phyloP scores from a whole-genome alignment of 2,797 vertebrate genomes.

The Gymnocypris eckloni region DNA sequence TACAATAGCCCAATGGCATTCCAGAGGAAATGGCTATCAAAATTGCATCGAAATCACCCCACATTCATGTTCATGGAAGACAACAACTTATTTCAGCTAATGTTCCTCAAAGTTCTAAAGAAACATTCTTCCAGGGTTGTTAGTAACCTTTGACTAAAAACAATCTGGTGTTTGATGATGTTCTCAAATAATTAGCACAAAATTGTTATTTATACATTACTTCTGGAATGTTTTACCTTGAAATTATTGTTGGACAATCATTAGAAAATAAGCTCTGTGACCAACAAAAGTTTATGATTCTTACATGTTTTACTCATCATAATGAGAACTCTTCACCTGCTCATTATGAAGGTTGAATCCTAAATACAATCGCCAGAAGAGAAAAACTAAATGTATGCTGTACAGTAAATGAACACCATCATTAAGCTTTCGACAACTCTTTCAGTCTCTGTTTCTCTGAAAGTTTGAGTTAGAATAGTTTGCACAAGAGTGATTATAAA shows the following conservation, averaged over 20 bases:
- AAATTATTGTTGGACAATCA: no score
- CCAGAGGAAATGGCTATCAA: not conserved
- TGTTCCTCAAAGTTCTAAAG: no score
- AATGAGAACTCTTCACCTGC: not conserved
- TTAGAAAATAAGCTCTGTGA: not conserved
- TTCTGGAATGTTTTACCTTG: no score
- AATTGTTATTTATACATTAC: no score
- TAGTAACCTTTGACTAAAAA: no score
- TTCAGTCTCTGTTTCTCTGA: not conserved
- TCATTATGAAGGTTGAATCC: not conserved
- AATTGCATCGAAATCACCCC: not conserved
- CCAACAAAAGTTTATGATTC: not conserved
- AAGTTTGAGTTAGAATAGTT: not conserved
- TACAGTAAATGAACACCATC: not conserved
- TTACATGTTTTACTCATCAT: not conserved
- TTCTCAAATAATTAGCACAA: no score
- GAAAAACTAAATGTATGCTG: not conserved
- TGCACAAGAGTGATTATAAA: not conserved
- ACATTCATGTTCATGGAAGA: not conserved
- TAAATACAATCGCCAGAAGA: not conserved
- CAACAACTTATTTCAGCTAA: not conserved
- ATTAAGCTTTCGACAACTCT: not conserved
- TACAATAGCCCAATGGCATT: not conserved
- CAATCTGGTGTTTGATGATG: no score
- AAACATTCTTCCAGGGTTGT: no score